Percentiles rank a stretch among this genome's conserved stretches.
phyloP scores from a whole-genome alignment of 1,140 invertebrate genomes.

The Chironomus striatipennis region DNA sequence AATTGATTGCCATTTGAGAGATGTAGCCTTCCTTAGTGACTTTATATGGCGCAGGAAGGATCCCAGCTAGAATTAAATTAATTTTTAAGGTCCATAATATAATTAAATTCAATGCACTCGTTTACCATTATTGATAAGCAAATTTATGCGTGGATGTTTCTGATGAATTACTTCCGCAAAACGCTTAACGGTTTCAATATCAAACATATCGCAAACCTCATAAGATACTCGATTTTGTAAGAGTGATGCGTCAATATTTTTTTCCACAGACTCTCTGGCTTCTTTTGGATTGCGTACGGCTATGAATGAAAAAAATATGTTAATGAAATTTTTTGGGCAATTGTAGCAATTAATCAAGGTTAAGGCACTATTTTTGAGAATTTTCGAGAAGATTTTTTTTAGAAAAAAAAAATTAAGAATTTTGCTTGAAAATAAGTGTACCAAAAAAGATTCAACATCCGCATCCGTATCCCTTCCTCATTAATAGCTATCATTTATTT shows the following conservation, averaged over 20 bases:
- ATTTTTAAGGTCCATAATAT: slow-evolving; percentile 30
- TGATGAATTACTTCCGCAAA: slow-evolving; percentile 61
- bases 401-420: background rate
- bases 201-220: slow-evolving; percentile 42
- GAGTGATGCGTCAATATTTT: slow-evolving; percentile 33
- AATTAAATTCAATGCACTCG: slow-evolving; percentile 27
- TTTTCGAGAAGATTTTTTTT: background rate
- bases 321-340: too few relatives aligned
- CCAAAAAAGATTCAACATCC: too few relatives aligned
- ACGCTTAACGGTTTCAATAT: slow-evolving; percentile 61
- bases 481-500: too few relatives aligned
- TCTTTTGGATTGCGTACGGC: slow-evolving; percentile 53
- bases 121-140: slow-evolving; percentile 75
- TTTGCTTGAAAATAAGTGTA: background rate
- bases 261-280: slow-evolving; percentile 47
- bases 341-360: too few relatives aligned
- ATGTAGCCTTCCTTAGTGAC: slow-evolving; percentile 66
- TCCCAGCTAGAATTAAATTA: background rate
- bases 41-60: background rate
- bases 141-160: slow-evolving; percentile 55
- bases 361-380: too few relatives aligned
- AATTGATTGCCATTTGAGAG: slow-evolving; percentile 75
- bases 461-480: too few relatives aligned
- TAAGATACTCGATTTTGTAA: slow-evolving; percentile 36
- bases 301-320: background rate